phyloP scores from a whole-genome alignment of 2,888 invertebrate species.

The Andrena chrysosceles region DNA sequence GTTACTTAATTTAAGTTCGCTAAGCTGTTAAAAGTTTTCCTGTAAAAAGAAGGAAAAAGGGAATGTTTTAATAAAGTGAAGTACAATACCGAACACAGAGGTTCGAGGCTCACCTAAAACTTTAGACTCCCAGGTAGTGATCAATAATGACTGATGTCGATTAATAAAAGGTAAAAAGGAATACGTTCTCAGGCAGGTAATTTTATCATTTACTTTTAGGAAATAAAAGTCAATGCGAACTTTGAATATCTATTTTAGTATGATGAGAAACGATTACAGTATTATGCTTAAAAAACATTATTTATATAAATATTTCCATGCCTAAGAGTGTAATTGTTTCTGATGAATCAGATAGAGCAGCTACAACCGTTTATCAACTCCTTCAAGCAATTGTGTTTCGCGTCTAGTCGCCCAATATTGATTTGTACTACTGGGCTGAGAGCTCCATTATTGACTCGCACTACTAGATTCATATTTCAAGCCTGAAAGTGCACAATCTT shows the following conservation, averaged over 20 bases:
- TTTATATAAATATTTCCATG: too few species aligned
- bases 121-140: not conserved
- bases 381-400: not conserved
- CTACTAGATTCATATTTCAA: too few species aligned
- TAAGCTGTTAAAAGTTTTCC: not conserved
- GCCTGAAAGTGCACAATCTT: too few species aligned
- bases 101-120: not conserved
- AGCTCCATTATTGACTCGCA: not conserved
- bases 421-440: not conserved
- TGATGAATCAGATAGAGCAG: too few species aligned
- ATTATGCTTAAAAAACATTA: too few species aligned
- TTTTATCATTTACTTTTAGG: not conserved
- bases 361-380: too few species aligned
- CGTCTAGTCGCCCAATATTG: not conserved
- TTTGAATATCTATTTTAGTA: too few species aligned
- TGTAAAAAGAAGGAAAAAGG: not conserved
- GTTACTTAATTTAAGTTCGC: not conserved
- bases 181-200: not conserved
- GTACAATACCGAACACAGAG: not conserved
- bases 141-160: not conserved
- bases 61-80: not conserved
- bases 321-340: too few species aligned
- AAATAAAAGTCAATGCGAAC: not conserved
- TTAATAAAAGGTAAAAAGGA: not conserved
- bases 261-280: too few species aligned